A percentile compares a stretch with the other conserved stretches of the same genome.
These are phyloP conservation scores for Mormyrus hasselquistii DNA, from an alignment of 2,797 vertebrate genomes.

Conservation along the genomic window DNA sequence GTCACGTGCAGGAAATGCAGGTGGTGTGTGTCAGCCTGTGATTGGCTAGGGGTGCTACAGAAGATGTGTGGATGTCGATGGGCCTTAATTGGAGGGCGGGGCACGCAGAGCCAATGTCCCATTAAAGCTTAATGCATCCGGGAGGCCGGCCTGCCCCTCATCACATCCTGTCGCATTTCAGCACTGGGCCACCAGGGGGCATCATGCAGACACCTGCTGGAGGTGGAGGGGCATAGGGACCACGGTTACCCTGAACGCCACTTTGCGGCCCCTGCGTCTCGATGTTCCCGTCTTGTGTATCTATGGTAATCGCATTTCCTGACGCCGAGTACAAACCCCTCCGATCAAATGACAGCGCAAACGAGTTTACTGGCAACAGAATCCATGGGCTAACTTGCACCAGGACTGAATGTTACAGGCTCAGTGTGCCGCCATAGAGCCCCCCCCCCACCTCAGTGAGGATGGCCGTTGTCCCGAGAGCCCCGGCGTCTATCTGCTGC, in stretches of 20 bases:
- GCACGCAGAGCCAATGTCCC: not conserved
- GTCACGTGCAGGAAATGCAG: not conserved
- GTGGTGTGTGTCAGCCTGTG: not conserved
- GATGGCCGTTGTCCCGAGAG: not conserved
- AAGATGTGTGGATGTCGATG: not conserved
- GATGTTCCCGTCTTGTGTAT: not conserved
- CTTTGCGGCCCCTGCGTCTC: not conserved
- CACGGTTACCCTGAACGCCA: not conserved
- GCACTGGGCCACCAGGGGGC: not conserved
- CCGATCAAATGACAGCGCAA: not conserved
- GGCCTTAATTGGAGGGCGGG: not conserved
- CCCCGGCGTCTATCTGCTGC: not conserved
- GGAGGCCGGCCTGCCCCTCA: not conserved
- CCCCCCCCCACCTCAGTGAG: not conserved
- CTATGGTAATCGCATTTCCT: slow-evolving; percentile 6
- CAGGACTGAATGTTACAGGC: not conserved
- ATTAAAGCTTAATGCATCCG: not conserved
- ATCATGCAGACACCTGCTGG: not conserved
- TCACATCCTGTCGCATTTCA: not conserved
- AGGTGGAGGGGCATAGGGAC: not conserved
- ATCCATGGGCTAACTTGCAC: not conserved
- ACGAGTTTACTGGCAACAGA: not conserved
- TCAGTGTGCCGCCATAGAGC: not conserved
- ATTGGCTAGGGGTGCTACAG: not conserved
- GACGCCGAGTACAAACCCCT: not conserved